Evolutionary conservation across 2,113 vertebrate species (phyloP), one percentile per base, ranked within the genome.

Genomic region (Podarcis cretensis): DNA sequence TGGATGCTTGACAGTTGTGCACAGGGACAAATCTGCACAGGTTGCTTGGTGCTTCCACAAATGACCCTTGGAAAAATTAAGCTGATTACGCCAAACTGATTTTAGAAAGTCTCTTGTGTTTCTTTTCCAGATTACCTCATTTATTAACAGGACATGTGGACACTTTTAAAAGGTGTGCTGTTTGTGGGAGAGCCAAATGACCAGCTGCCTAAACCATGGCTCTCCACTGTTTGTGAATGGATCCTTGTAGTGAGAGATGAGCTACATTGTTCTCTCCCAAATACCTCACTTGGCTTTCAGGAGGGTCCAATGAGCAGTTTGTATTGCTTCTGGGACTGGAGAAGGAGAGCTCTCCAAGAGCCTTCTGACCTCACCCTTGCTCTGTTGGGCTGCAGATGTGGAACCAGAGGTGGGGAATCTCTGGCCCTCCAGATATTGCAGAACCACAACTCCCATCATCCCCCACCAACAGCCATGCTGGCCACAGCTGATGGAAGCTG

Each of bases 121-220:
- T 43, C 7, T 2, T 2, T 25, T 37, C 6, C 1, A 66, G 75
- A 30, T 69, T 43, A 43, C n/a, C 20, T n/a, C 6, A 69, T n/a
- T 79, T 63, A 1, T 57, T 86, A 63, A 65, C 3, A 65, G 30
- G 66, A 66, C 12, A 20, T 32, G 18, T 9, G 74, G 37, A 73
- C 54, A 40, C 59, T 32, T 3, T 2, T 0, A 20, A 13, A 25
- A 3, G 5, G 68, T 3, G 0, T 1, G 0, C 4, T 48, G 37
- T 30, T 77, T 30, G 25, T 40, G 54, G 74, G 79, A 43, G 20
- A 54, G 54, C 54, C 57, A 65, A 9, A 5, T 0, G 3, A 30
- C 18, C 35, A 18, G 5, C 43, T 20, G 30, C 23, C 9, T 3
- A 27, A 27, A 3, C 65, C 43, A 32, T 4, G 40, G 1, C 69